Percentiles rank a stretch among this genome's conserved stretches.
Evolutionary conservation across 2,113 vertebrate genomes (phyloP).

Genomic region (Euleptes europaea): DNA sequence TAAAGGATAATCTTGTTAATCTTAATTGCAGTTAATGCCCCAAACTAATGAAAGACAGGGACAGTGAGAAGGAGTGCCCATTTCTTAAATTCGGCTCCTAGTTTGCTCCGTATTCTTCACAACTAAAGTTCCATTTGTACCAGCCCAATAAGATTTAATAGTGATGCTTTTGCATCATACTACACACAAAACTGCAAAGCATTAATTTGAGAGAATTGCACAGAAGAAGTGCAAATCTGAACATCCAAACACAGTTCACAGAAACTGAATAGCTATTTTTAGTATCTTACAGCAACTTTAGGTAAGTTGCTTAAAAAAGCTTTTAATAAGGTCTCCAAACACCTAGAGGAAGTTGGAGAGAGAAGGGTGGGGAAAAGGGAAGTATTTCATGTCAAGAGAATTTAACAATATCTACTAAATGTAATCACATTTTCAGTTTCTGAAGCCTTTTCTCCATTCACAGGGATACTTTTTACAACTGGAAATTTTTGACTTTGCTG

Average conservation of each 20-base stretch:
- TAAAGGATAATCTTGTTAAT: neutral
- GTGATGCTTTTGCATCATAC: neutral
- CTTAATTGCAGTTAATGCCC: neutral
- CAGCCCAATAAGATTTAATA: neutral
- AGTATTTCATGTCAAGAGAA: neutral
- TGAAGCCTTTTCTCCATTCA: neutral
- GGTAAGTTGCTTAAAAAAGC: neutral
- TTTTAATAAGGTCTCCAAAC: neutral
- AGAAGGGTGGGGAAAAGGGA: neutral
- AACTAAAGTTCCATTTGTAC: neutral
- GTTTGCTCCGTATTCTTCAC: neutral
- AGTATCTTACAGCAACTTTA: neutral
- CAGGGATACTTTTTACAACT: neutral
- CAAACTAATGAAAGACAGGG: neutral
- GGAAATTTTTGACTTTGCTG: neutral
- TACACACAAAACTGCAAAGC: neutral
- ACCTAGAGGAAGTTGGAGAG: neutral
- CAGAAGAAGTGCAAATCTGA: neutral
- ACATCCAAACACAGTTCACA: neutral
- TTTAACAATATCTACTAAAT: neutral
- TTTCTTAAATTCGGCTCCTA: neutral
- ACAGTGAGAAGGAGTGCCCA: neutral
- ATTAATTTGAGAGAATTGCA: neutral
- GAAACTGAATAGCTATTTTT: constrained; percentile 23
- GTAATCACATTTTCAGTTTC: neutral